phyloP scores from a whole-genome alignment of 2,113 vertebrate genomes.

The Tricholaema leucomelas region DNA sequence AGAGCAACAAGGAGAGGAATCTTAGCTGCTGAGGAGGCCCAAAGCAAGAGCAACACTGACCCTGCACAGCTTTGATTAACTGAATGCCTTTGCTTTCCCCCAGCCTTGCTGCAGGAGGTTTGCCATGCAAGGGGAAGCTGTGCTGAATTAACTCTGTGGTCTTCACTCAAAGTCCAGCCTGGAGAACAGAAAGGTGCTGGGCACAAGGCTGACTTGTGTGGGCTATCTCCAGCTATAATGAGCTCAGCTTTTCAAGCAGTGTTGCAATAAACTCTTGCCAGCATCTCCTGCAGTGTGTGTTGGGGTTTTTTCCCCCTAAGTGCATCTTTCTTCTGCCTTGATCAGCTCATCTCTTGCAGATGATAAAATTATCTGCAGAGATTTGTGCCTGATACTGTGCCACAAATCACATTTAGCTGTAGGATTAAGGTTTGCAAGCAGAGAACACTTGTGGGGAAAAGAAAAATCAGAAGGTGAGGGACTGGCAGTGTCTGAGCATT shows the following conservation, averaged over 20 bases:
- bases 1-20: neutral
- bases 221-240: conserved; percentile 36
- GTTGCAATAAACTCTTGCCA: conserved; percentile 16
- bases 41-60: neutral
- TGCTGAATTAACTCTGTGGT: neutral
- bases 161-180: neutral
- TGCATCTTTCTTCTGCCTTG: conserved; percentile 31
- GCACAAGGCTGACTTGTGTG: conserved; percentile 6
- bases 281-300: neutral
- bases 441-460: neutral
- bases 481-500: neutral
- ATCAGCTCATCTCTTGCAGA: conserved; percentile 47
- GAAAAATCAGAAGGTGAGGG: no score
- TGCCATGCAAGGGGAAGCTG: neutral
- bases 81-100: neutral
- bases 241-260: conserved; percentile 26
- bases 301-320: neutral
- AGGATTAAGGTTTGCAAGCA: conserved; percentile 33
- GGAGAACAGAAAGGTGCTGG: conserved; percentile 17
- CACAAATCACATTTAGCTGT: conserved; percentile 37
- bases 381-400: conserved; percentile 22
- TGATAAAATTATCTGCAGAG: conserved; percentile 57
- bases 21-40: neutral
- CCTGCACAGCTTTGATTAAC: neutral
- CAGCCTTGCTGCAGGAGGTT: neutral